These are phyloP conservation scores for Amphipoea lucens DNA, from an alignment of 2,888 invertebrate species.

Conservation along the genomic window DNA sequence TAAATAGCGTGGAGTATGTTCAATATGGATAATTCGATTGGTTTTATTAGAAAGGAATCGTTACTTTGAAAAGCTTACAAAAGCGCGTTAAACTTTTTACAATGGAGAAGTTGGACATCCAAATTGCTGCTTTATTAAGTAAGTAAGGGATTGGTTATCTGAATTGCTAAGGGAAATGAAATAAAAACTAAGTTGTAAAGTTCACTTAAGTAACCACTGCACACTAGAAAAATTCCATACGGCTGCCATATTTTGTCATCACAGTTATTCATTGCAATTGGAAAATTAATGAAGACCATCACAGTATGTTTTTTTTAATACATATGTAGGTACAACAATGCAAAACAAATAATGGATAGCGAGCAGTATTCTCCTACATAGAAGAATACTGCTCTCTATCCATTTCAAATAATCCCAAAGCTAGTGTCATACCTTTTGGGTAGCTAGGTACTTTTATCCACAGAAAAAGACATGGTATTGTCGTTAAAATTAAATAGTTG, in stretches of 20 bases:
- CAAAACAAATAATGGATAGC: too few species aligned
- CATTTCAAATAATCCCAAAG: background rate
- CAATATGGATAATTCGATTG: slow-evolving; percentile 14
- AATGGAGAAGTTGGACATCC: background rate
- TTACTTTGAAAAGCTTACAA: slow-evolving; percentile 5
- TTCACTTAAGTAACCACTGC: background rate
- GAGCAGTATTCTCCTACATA: too few species aligned
- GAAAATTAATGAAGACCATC: background rate
- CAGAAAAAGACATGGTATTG: background rate
- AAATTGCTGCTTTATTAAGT: background rate
- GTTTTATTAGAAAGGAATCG: slow-evolving; percentile 15
- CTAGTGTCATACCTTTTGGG: too few species aligned
- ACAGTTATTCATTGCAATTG: background rate
- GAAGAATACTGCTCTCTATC: background rate
- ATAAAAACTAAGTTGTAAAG: background rate
- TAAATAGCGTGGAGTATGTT: slow-evolving; percentile 47
- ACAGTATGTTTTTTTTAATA: background rate
- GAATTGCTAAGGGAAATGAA: background rate
- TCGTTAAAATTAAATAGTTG: background rate
- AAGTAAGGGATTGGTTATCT: background rate
- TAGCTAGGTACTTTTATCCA: background rate
- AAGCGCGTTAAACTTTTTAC: background rate
- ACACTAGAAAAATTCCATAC: background rate
- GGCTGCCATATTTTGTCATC: background rate
- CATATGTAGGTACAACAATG: background rate